Evolutionary conservation across 2,113 vertebrate genomes (phyloP).

Genomic region (Lycaon pictus): DNA sequence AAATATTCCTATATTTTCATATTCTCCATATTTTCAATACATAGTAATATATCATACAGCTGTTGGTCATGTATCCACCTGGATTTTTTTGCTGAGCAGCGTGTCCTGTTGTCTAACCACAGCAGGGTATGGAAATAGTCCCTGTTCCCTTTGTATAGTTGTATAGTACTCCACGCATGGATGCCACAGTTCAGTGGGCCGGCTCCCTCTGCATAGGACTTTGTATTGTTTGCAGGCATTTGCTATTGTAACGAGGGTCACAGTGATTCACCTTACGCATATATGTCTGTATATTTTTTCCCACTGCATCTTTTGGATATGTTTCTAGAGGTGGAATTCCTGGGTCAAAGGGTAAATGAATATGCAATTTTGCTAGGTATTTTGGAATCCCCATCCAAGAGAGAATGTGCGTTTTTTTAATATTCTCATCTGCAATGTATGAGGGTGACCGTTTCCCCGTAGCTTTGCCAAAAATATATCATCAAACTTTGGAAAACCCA

Average conservation of each 20-base stretch:
- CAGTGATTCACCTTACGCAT: rapidly evolving
- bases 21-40: neutral
- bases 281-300: neutral
- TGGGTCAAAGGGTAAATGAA: neutral
- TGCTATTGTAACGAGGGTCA: neutral
- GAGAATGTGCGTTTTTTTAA: neutral
- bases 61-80: too few species aligned
- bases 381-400: neutral
- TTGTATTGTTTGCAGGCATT: neutral
- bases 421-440: neutral
- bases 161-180: rapidly evolving
- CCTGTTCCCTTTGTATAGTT: rapidly evolving
- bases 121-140: rapidly evolving
- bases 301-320: neutral
- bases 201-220: rapidly evolving
- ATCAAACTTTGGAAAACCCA: neutral
- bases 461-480: neutral
- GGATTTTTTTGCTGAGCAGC: neutral
- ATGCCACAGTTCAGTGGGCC: rapidly evolving
- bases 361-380: neutral
- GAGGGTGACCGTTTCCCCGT: neutral
- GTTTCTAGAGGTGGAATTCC: neutral
- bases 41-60: rapidly evolving
- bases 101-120: neutral
- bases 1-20: neutral